Conservation (phyloP, 2,113 vertebrate species). For the Phalacrocorax brasilianus region DNA sequence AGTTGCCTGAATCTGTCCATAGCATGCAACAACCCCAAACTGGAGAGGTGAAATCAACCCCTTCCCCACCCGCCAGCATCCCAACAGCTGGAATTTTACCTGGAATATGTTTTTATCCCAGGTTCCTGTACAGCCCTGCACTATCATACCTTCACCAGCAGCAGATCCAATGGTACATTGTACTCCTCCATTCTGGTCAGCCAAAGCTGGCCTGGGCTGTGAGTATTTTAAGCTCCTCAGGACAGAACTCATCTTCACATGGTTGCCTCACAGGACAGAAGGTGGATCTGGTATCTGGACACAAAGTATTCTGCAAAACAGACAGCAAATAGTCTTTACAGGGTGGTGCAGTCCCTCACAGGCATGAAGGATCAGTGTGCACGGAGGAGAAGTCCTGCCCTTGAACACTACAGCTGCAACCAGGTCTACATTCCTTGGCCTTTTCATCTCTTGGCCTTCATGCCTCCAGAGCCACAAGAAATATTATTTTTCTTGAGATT, state of each 20-base stretch:
- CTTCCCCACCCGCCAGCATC: neutral
- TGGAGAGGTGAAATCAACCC: neutral
- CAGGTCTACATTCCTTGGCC: neutral
- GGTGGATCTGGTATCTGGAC: neutral
- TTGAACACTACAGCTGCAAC: neutral
- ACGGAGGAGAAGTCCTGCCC: neutral
- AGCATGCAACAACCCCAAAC: neutral
- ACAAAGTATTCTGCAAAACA: neutral
- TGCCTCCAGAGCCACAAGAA: neutral
- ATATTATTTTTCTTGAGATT: neutral
- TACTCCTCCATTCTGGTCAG: neutral
- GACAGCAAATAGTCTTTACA: neutral
- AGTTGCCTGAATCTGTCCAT: neutral
- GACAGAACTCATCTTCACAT: neutral
- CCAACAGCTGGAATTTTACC: neutral
- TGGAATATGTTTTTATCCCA: neutral
- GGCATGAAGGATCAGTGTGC: neutral
- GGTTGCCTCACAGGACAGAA: neutral
- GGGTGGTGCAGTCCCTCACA: neutral
- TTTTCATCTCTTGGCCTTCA: neutral
- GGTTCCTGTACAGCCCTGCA: neutral
- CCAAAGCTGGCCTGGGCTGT: neutral
- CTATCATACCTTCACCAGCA: neutral
- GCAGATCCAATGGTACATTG: neutral
- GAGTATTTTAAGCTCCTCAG: neutral